Evolutionary conservation across 2,888 invertebrate genomes (phyloP), one percentile per base, ranked within the genome.

Genomic region (Leptopilina syphax): DNA sequence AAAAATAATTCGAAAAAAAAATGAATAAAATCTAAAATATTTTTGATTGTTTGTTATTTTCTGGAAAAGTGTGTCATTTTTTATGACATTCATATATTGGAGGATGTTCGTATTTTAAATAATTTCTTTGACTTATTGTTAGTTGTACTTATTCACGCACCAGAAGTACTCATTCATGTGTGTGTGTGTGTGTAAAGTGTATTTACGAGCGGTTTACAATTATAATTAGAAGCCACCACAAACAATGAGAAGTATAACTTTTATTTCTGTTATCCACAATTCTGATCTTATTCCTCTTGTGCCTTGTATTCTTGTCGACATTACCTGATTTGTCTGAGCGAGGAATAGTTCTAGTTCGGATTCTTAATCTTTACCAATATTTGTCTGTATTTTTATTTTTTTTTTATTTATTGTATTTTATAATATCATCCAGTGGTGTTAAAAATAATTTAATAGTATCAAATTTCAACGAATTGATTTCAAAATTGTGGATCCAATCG

Each of bases 201-300:
- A 50, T 50, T 10, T 50, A 50, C 12, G 84, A 70, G 77, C 80
- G 81, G 81, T 68, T 78, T 80, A 84, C 83, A 87, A 84, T 85
- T 87, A 88, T 90, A 91, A 91, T 91, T 90, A 90, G 89, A 90
- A 90, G 88, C 89, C 87, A 84, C 86, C 84, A 84, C 86, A 89
- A 90, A 91, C 91, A 91, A 91, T 90, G 88, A 89, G 89, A 88
- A 88, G 87, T 87, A 86, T 89, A 90, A 89, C 86, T 90, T 91
- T 91, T 90, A 91, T 91, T 90, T 87, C 86, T 87, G 88, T 90
- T 91, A 91, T 91, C 90, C 84, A 81, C 79, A 84, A 81, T 82
- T 86, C 79, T 82, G 86, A 91, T 91, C 91, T 89, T 3, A 81
- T 82, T 80, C 81, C 81, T 84, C 81, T 34, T 34, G 3, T 85